Percentiles rank a stretch among this genome's conserved stretches.
These are phyloP conservation scores for Rhopalosiphum padi DNA, from an alignment of 1,140 invertebrate genomes.

Conservation along the genomic window DNA sequence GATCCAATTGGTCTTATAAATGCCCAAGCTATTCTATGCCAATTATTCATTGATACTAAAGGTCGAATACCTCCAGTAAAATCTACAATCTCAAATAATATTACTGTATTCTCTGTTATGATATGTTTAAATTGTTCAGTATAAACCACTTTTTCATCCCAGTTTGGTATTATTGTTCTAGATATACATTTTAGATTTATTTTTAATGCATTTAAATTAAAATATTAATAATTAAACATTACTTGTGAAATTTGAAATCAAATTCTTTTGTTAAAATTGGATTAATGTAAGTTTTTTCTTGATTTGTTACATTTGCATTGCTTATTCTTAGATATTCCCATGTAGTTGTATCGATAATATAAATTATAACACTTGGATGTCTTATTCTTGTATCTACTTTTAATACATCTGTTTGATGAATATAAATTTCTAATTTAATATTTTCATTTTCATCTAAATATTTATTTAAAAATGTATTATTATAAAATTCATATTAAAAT, in stretches of 20 bases:
- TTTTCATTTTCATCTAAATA: slow-evolving; percentile 21
- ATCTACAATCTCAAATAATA: slow-evolving; percentile 72
- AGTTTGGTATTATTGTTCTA: slow-evolving; percentile 66
- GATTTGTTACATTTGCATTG: slow-evolving; percentile 50
- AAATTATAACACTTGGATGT: slow-evolving; percentile 61
- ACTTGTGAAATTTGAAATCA: slow-evolving; percentile 60
- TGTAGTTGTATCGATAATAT: slow-evolving; percentile 59
- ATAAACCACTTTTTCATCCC: slow-evolving; percentile 73
- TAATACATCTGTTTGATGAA: slow-evolving; percentile 58
- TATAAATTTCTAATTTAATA: slow-evolving; percentile 53
- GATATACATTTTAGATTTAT: slow-evolving; percentile 45
- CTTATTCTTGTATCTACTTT: slow-evolving; percentile 59
- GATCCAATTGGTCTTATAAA: slow-evolving; percentile 70
- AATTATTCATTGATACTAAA: slow-evolving; percentile 60
- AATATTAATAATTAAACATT: slow-evolving; percentile 40
- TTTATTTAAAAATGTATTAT: background rate
- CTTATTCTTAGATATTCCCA: slow-evolving; percentile 60
- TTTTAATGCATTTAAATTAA: background rate
- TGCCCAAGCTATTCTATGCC: slow-evolving; percentile 73
- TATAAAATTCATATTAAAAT: background rate
- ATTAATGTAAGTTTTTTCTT: slow-evolving; percentile 59
- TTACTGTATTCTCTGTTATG: slow-evolving; percentile 65
- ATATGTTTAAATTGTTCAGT: slow-evolving; percentile 69
- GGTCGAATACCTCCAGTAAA: slow-evolving; percentile 66
- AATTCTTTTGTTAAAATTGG: slow-evolving; percentile 60